A percentile compares a stretch with the other conserved stretches of the same genome.
phyloP scores from a whole-genome alignment of 1,140 invertebrate species.

The Aphis craccivora region DNA sequence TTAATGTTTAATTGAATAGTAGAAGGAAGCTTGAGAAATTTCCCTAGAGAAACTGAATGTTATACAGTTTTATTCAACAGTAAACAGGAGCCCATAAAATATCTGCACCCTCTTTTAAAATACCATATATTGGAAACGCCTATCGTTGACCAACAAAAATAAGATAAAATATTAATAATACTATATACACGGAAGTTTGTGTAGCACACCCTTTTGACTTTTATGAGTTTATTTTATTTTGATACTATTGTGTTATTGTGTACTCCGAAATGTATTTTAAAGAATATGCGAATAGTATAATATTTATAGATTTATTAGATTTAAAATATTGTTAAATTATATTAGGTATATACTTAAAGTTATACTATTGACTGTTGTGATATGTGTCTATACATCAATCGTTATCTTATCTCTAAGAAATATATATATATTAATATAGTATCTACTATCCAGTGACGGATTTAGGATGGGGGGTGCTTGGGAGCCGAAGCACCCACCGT shows the following conservation, averaged over 20 bases:
- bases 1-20: conserved; percentile 19
- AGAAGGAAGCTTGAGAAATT: neutral
- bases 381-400: neutral
- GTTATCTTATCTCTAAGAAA: neutral
- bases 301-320: neutral
- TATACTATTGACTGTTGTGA: neutral
- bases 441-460: too few species aligned
- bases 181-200: conserved; percentile 32
- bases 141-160: conserved; percentile 44
- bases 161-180: conserved; percentile 26
- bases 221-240: neutral
- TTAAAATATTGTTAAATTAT: neutral
- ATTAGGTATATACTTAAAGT: neutral
- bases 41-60: conserved; percentile 13
- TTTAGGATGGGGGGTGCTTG: too few species aligned
- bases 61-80: conserved; percentile 8
- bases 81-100: conserved; percentile 24
- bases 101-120: conserved; percentile 27
- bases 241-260: neutral
- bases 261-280: neutral
- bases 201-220: conserved; percentile 11
- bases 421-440: neutral
- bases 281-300: too few species aligned
- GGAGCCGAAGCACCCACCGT: too few species aligned
- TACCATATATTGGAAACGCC: conserved; percentile 1